A percentile compares a stretch with the other conserved stretches of the same genome.
phyloP scores from a whole-genome alignment of 2,113 vertebrate species.

The Empidonax alnorum region DNA sequence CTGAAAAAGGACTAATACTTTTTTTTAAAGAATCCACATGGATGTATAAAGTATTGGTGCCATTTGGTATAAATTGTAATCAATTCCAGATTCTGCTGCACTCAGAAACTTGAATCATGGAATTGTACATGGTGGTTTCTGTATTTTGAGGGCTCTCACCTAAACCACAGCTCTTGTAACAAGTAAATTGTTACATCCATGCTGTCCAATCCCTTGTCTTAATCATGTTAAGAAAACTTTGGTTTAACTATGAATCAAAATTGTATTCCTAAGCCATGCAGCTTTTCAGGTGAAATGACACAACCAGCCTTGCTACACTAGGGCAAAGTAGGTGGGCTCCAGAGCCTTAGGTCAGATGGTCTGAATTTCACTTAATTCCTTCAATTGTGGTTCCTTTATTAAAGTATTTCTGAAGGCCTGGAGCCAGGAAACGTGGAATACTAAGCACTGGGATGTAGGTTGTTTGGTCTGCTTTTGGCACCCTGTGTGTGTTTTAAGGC shows the following conservation, averaged over 20 bases:
- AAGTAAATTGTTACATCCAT: conserved; percentile 11
- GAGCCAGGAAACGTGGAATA: background rate
- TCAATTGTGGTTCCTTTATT: conserved; percentile 26
- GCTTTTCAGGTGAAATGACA: conserved; percentile 40
- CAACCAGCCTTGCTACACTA: background rate
- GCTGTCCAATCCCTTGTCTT: background rate
- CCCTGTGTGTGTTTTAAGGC: background rate
- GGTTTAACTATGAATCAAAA: conserved; percentile 45
- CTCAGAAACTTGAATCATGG: conserved; percentile 9
- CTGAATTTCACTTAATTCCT: conserved; percentile 36
- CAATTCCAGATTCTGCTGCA: conserved; percentile 32
- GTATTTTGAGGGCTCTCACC: conserved; percentile 35
- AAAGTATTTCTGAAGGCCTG: conserved; percentile 24
- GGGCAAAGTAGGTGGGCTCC: conserved; percentile 58
- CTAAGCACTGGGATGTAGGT: background rate
- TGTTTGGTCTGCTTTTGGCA: conserved; percentile 9
- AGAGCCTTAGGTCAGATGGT: background rate
- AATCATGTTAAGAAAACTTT: conserved; percentile 42
- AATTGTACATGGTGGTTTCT: background rate
- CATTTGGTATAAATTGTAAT: conserved; percentile 56
- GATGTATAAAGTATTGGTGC: conserved; percentile 11
- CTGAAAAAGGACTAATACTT: background rate
- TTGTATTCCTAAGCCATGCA: background rate
- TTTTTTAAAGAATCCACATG: background rate
- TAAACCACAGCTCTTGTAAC: conserved; percentile 26